Base-by-base conservation (phyloP, 1,140 invertebrate species). In the Chionoecetes opilio region DNA sequence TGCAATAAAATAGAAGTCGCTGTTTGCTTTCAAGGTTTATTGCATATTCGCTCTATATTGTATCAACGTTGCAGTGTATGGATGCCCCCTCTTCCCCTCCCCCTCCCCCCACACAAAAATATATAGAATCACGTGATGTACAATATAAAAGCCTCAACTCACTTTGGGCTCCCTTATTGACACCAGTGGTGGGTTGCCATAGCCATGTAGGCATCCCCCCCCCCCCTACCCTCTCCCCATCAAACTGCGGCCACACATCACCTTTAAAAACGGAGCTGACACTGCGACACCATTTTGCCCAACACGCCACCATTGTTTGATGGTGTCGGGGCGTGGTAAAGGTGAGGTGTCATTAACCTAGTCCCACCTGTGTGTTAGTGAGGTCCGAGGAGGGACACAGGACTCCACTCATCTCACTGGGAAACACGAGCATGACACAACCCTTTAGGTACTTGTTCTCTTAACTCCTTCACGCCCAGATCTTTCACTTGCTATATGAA, bases 271-370 rank as follows among this genome's bases (percentile, higher is more conserved):
- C 63, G n/a, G 63, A 75, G 26, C 63, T 75, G 63, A 75, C 63
- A 75, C 63, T n/a, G 63, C 63, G 63, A 75, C 63, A 75, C 63
- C 63, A 75, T 75, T 75, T 75, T 75, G 63, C 63, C 63, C 21
- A 75, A 75, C 63, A 75, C 63, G 63, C 63, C 63, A 75, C 63
- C 63, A 75, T 75, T 75, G 63, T 75, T 75, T 75, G 63, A 75
- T 75, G 63, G 63, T 75, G 63, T 75, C n/a, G 63, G n/a, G 63
- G 63, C 63, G 63, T n/a, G 63, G n/a, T 75, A 75, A 75, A 75
- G 63, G 63, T 75, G 63, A 75, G 63, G n/a, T 75, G 63, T 75
- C n/a, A 75, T 75, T 75, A n/a, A 75, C 63, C 63, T 75, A n/a
- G 63, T n/a, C 21, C n/a, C 8, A 75, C 63, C 21, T 75, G 63